Base-by-base conservation (phyloP, 2,113 vertebrate species). In the Nettapus auritus region DNA sequence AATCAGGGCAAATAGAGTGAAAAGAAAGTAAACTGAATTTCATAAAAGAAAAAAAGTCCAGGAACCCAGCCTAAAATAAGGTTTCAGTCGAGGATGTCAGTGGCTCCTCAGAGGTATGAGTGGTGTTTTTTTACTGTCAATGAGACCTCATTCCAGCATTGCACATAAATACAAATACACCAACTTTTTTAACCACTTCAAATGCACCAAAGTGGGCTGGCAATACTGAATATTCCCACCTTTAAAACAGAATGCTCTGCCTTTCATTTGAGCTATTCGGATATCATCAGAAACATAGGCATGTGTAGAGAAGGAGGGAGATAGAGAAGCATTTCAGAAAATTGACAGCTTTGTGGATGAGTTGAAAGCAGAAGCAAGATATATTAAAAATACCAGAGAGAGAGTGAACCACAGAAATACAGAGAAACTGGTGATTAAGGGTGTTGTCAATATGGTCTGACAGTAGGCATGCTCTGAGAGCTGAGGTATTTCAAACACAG, bases 361-460 rank as follows among this genome's bases (percentile, higher is more conserved):
- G 64, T 94, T 98, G 76, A 96, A 97, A 98, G 79, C 78, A 91
- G 53, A 83, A 96, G 75, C 63, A 96, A 97, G 79, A 92, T 81
- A 89, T 79, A 89, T 96, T 96, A 96, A 97, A 97, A 96, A 93
- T 79, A 92, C 22, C 59, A 95, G 90, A 95, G 88, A 94, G 77
- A 91, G 67, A 28, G 55, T 75, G 59, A 92, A 90, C 82, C 50
- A 89, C 4, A 2, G 74, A 95, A 96, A 91, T 89, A 57, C 76
- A 96, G 94, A 95, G 82, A 97, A 97, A 60, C 74, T n/a, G 44
- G 71, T 98, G 97, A 98, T 97, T 97, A 98, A 98, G 95, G 71
- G n/a, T 88, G 87, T 95, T 94, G 91, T 92, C 96, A 96, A 96
- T 97, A 96, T 82, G 88, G 94, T 94, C 73, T 98, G 97, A 98